phyloP scores from a whole-genome alignment of 1,140 invertebrate genomes.

The Thaumetopoea pityocampa region DNA sequence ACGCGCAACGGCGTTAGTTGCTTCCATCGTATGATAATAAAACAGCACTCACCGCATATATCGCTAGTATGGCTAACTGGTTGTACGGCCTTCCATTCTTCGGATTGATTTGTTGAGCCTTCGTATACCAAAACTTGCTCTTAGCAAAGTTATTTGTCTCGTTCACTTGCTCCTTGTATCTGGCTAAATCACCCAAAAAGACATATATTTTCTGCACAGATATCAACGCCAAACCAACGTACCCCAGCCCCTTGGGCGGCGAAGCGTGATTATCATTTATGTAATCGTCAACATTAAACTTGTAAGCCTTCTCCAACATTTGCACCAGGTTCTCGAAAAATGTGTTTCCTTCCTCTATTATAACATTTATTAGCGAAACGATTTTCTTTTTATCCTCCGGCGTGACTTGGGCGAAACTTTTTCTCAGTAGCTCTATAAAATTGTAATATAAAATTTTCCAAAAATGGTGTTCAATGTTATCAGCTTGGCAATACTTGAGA shows the following conservation, averaged over 20 bases:
- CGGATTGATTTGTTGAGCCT: conserved; percentile 94
- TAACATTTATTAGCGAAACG: conserved; percentile 81
- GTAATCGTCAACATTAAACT: conserved; percentile 83
- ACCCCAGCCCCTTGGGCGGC: conserved; percentile 79
- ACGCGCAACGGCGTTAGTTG: too few species aligned
- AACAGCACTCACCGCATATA: conserved; percentile 86
- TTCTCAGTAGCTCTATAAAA: conserved; percentile 88
- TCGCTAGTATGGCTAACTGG: conserved; percentile 93
- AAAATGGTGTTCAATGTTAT: conserved; percentile 93
- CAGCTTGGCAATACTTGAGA: conserved; percentile 90
- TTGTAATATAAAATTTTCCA: conserved; percentile 96
- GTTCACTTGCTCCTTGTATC: conserved; percentile 91
- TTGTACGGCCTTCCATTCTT: conserved; percentile 97
- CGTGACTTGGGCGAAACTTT: conserved; percentile 77
- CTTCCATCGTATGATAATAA: not conserved
- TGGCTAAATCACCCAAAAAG: conserved; percentile 92
- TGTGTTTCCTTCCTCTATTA: conserved; percentile 87
- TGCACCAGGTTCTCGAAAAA: conserved; percentile 88
- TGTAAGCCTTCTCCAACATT: conserved; percentile 83
- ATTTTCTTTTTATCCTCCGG: conserved; percentile 77
- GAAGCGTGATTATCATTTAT: conserved; percentile 73
- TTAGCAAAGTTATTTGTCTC: conserved; percentile 90
- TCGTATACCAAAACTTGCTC: conserved; percentile 92
- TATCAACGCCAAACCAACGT: conserved; percentile 85
- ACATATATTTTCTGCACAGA: conserved; percentile 92